phyloP scores from a whole-genome alignment of 2,888 invertebrate species.

The Steinernema carpocapsae region DNA sequence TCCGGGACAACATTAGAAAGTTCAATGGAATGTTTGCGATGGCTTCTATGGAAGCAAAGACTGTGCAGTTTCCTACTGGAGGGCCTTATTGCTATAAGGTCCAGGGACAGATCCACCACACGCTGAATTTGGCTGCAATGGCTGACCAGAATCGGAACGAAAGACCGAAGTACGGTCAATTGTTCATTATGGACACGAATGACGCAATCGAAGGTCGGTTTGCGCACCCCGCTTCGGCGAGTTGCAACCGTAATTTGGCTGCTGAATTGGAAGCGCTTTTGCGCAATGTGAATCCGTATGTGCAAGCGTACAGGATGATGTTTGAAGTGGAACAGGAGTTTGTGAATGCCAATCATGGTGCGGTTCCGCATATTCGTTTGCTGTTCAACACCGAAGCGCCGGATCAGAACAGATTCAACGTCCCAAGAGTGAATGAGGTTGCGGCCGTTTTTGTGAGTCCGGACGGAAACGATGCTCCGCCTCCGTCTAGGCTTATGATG shows the following conservation, averaged over 20 bases:
- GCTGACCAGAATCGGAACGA: neutral
- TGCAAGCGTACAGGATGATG: neutral
- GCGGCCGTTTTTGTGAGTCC: constrained; percentile 44
- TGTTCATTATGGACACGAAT: too few species aligned
- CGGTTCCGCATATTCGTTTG: neutral
- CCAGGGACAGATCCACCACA: constrained; percentile 12
- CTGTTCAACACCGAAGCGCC: neutral
- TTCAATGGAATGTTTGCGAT: too few species aligned
- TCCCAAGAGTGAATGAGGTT: constrained; percentile 41
- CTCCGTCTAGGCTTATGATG: too few species aligned
- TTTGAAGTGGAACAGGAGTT: neutral
- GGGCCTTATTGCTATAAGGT: constrained; percentile 21
- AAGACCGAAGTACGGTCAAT: neutral
- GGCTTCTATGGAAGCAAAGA: too few species aligned
- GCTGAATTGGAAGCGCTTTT: too few species aligned
- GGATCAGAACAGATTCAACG: constrained; percentile 38
- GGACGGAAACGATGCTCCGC: constrained; percentile 28
- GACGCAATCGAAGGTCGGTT: too few species aligned
- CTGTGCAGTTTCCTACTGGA: neutral
- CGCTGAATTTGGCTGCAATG: neutral
- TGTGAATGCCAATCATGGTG: too few species aligned
- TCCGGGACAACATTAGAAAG: too few species aligned
- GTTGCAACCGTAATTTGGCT: too few species aligned
- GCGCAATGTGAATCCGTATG: neutral
- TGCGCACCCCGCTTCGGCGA: too few species aligned